phyloP scores from a whole-genome alignment of 1,140 invertebrate genomes.

The Gonioctena quinquepunctata region DNA sequence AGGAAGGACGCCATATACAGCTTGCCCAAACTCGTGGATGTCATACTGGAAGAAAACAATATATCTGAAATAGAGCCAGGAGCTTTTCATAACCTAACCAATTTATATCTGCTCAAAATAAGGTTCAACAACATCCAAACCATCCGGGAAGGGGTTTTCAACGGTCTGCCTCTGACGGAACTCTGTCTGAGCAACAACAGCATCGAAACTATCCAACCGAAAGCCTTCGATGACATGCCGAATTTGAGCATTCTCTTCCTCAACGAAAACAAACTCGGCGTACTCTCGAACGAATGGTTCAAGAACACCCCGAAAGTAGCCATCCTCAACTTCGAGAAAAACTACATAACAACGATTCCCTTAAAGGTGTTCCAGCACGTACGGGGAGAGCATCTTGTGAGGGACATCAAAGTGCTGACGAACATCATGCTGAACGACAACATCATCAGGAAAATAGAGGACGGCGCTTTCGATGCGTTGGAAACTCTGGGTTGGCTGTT shows the following conservation, averaged over 20 bases:
- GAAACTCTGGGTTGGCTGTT: constrained; percentile 47
- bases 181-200: constrained; percentile 45
- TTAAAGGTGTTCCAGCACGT: constrained; percentile 41
- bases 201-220: constrained; percentile 43
- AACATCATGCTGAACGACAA: constrained; percentile 48
- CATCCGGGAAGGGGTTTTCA: constrained; percentile 47
- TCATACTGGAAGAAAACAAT: constrained; percentile 44
- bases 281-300: constrained; percentile 47
- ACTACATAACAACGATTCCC: constrained; percentile 42
- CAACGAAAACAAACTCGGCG: constrained; percentile 44
- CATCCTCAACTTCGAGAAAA: constrained; percentile 45
- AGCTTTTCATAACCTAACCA: constrained; percentile 44
- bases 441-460: constrained; percentile 40
- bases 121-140: constrained; percentile 42
- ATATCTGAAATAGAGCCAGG: constrained; percentile 43
- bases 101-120: constrained; percentile 41
- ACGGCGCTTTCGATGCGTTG: constrained; percentile 42
- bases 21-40: constrained; percentile 43
- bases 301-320: constrained; percentile 39
- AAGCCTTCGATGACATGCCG: constrained; percentile 47
- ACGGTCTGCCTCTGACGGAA: constrained; percentile 41
- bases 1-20: constrained; percentile 43
- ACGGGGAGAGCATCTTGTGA: constrained; percentile 36
- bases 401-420: constrained; percentile 38
- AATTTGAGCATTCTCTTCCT: constrained; percentile 42